Evolutionary conservation across 2,797 vertebrate species (phyloP), one percentile per base, ranked within the genome.

Genomic region (Trematomus bernacchii): DNA sequence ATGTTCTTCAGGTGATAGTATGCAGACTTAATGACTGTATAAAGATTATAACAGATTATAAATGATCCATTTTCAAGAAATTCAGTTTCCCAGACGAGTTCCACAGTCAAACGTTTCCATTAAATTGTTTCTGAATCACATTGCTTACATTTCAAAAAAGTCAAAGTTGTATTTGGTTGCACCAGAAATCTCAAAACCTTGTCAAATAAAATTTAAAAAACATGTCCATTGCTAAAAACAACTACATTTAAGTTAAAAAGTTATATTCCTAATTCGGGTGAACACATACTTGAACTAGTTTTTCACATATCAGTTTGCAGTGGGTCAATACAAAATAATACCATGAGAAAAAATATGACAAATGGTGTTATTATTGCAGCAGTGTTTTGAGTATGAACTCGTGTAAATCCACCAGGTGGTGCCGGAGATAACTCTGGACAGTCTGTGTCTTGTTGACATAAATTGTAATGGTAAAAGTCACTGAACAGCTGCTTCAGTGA

Each of bases 391-490:
- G 46, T 14, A 0, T 42, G 19, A 10, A 12, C 2, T 3, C 12
- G 1, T 30, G 52, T 48, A 33, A 2, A 18, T 50, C 68, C 86
- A 83, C 63, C 42, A 78, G 85, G 64, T 83, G 85, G 85, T 11
- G 61, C 58, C 71, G 69, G 65, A 82, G 73, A 48, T 21, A 18
- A 43, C 7, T 4, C 18, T 12, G 21, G 30, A 50, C 58, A 66
- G 6, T 72, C 19, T 54, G 33, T 37, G 16, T 10, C 33, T 7
- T 44, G 15, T 14, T 52, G 10, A 15, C 16, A 18, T 42, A 50
- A 0, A 21, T 12, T 19, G 37, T 3, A 43, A 54, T 21, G 5
- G 44, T 12, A 12, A 30, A 40, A 27, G 9, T 53, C 19, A 10
- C 2, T 7, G 44, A 63, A 51, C 12, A 43, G 65, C 18, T 30